A percentile compares a stretch with the other conserved stretches of the same genome.
Conservation (phyloP, 2,113 vertebrate species). For the Ornithorhynchus anatinus region DNA sequence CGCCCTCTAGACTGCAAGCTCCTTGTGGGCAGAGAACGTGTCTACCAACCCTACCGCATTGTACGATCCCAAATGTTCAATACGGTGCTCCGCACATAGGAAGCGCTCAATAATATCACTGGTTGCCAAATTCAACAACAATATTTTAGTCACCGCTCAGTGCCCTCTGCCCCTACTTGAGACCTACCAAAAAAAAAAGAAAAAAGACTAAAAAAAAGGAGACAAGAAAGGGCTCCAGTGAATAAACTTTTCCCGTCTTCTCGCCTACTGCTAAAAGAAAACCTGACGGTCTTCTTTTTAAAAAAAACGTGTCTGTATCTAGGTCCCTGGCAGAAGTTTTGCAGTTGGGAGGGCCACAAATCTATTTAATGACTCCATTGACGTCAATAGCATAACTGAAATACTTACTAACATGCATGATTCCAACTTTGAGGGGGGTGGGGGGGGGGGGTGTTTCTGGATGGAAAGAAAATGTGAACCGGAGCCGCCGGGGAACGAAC, state of each 20-base stretch:
- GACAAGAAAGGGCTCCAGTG: constrained; percentile 51
- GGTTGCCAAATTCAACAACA: no score
- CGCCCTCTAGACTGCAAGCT: no score
- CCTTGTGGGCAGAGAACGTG: no score
- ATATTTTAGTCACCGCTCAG: not conserved
- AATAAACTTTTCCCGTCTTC: constrained; percentile 65
- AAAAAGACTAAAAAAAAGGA: constrained; percentile 65
- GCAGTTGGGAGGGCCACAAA: constrained; percentile 85
- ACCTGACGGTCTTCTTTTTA: constrained; percentile 80
- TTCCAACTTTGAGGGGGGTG: constrained; percentile 80
- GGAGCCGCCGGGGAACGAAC: constrained; percentile 73
- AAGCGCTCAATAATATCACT: no score
- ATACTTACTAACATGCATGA: constrained; percentile 93
- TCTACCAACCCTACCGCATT: no score
- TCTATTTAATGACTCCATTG: constrained; percentile 97
- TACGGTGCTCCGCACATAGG: no score
- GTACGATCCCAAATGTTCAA: no score
- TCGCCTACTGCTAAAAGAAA: constrained; percentile 71
- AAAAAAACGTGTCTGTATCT: constrained; percentile 80
- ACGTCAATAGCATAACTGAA: constrained; percentile 99
- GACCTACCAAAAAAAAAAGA: constrained; percentile 38
- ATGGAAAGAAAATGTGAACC: constrained; percentile 74
- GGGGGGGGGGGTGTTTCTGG: constrained; percentile 71
- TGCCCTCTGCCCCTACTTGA: no score
- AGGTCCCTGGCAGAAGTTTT: constrained; percentile 83